Base-by-base conservation (phyloP, 2,113 vertebrate species). In the Andinoacara biseriatus region DNA sequence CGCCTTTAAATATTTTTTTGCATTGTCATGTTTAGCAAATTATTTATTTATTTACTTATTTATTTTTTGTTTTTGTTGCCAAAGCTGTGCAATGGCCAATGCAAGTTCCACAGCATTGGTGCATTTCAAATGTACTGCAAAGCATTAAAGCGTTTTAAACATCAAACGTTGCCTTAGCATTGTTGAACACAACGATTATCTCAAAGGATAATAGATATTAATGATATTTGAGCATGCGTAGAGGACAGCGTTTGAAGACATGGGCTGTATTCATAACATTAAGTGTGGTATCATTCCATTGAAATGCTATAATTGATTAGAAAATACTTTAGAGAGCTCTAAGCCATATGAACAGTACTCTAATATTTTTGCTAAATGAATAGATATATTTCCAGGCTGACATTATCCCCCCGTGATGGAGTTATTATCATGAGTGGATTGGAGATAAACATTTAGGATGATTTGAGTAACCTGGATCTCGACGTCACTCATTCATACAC, bases 391-490 rank as follows among this genome's bases (percentile, higher is more conserved):
- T 93, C 93, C 86, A 85, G 58, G 9, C 87, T 86, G 88, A 90
- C 76, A 93, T 94, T 89, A 91, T 91, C 90, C 86, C 81, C 17
- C 78, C 60, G 61, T 82, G 84, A 54, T 87, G 83, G 79, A 90
- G 86, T 93, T 93, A 93, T 94, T 91, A 94, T 90, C 75, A 43
- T 91, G 91, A 94, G 92, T 94, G 94, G 92, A 92, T 75, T 83
- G 89, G 63, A 92, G 91, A 90, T 82, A 80, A 87, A 93, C 93
- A 93, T 94, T 93, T 92, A 88, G 89, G 86, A 90, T 93, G 91
- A 94, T 92, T 94, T 88, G 72, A 91, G 82, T 85, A 90, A 86
- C 85, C 80, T 87, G 80, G 83, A 86, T 78, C 86, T 84, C 86
- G 22, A 87, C 78, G 88, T 91, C 91, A 90, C 78, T 87, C 89